phyloP scores from a whole-genome alignment of 2,113 vertebrate genomes.

The Cyprinus carpio region DNA sequence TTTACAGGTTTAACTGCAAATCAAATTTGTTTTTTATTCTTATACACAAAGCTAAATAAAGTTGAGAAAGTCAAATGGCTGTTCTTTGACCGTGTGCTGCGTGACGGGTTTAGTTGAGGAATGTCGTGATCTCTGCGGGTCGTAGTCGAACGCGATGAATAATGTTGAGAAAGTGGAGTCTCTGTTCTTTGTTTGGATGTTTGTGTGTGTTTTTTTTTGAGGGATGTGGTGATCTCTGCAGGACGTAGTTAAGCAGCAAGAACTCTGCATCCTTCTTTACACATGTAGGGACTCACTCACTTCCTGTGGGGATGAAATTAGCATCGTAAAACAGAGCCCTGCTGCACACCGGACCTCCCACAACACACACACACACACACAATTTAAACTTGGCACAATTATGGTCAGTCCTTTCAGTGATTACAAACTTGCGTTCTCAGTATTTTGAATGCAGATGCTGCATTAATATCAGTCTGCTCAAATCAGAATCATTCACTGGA shows the following conservation, averaged over 20 bases:
- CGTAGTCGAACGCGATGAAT: neutral
- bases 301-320: slow-evolving; percentile 62
- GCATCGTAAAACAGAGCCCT: slow-evolving; percentile 57
- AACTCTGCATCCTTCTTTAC: slow-evolving; percentile 56
- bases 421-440: neutral
- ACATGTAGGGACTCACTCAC: slow-evolving; percentile 59
- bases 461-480: neutral
- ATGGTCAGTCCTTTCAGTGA: neutral
- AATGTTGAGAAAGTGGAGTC: too few relatives aligned
- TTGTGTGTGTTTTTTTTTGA: too few relatives aligned
- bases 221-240: too few relatives aligned
- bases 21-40: neutral
- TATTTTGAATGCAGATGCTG: neutral
- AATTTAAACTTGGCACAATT: neutral
- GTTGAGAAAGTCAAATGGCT: neutral
- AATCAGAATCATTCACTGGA: too few relatives aligned
- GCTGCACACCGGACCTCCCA: slow-evolving; percentile 31
- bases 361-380: slow-evolving; percentile 40
- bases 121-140: neutral
- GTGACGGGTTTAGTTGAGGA: neutral
- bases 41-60: slow-evolving; percentile 15
- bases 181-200: too few relatives aligned
- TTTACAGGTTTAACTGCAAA: neutral
- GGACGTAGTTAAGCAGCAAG: too few relatives aligned
- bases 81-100: neutral